Base-by-base conservation (phyloP, 2,113 vertebrate genomes). In the Anas platyrhynchos region DNA sequence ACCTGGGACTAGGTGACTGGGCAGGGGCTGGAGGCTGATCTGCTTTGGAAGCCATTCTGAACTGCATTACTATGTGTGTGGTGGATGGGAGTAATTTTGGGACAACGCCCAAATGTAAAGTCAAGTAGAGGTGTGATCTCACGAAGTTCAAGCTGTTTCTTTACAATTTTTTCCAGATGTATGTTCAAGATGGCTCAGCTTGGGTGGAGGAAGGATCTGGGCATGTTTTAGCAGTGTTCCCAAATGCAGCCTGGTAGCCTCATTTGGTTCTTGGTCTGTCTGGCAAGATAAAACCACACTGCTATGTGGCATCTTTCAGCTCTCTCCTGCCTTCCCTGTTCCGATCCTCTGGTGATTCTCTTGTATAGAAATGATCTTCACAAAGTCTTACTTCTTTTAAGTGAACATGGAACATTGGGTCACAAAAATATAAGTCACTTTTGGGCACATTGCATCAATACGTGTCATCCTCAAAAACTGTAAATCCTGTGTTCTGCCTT, bases 81-180 rank as follows among this genome's bases (percentile, higher is more conserved):
- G 81, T 84, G 59, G 77, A 46, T 76, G 58, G 48, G 62, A 91
- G 50, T 89, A 75, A 79, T 82, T 94, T 89, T 66, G 62, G 62
- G 83, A 81, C 38, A 88, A 46, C 73, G 43, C 76, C 62, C 90
- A 92, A 82, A 88, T 56, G 63, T 87, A 84, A 87, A 90, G 81
- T 92, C 67, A 89, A 93, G 36, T 85, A 29, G 88, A 80, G 41
- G 52, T 85, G 46, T 89, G 84, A 90, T 84, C 84, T 91, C 3
- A 3, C 63, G 31, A 84, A 27, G 62, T 59, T 94, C 69, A 92
- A 71, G 71, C 67, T 95, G 55, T 82, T 92, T 82, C 69, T 93
- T 95, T 76, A 34, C 52, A 76, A 36, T 83, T 32, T 15, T 82
- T 89, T 85, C 88, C 83, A 93, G 88, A 82, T 87, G 63, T 65